Evolutionary conservation across 1,140 invertebrate genomes (phyloP).

Genomic region (Phocides pigmalion): DNA sequence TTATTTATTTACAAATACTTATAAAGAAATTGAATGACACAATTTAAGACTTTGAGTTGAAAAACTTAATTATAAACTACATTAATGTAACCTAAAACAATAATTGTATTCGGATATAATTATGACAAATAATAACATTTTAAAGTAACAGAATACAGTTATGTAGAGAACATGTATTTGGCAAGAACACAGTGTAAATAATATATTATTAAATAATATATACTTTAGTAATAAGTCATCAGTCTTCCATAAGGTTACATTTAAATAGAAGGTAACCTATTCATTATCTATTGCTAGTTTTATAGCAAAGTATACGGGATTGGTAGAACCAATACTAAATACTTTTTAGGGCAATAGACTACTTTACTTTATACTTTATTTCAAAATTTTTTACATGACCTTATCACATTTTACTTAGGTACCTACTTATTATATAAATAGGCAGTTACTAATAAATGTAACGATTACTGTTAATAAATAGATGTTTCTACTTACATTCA

Average conservation of each 20-base stretch:
- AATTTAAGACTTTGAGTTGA: constrained; percentile 8
- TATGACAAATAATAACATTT: neutral
- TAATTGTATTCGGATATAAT: constrained; percentile 11
- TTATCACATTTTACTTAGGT: constrained; percentile 42
- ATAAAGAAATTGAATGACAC: constrained; percentile 2
- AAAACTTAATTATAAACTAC: constrained; percentile 28
- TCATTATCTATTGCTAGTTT: constrained; percentile 19
- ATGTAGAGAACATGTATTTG: constrained; percentile 24
- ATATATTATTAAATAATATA: constrained; percentile 22
- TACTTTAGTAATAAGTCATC: constrained; percentile 45
- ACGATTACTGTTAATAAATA: constrained; percentile 18
- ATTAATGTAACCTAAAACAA: constrained; percentile 21
- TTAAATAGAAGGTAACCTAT: constrained; percentile 26
- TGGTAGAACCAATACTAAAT: constrained; percentile 15
- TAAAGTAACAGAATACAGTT: constrained; percentile 6
- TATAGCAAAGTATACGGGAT: constrained; percentile 21
- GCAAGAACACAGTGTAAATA: constrained; percentile 9
- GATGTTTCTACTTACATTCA: constrained; percentile 8
- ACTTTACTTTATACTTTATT: constrained; percentile 13
- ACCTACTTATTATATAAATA: constrained; percentile 38
- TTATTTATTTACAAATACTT: constrained; percentile 34
- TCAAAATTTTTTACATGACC: constrained; percentile 15
- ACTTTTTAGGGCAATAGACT: constrained; percentile 9
- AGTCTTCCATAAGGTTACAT: constrained; percentile 56
- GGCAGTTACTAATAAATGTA: constrained; percentile 23